Evolutionary conservation across 2,113 vertebrate species (phyloP).

Genomic region (Charina bottae): DNA sequence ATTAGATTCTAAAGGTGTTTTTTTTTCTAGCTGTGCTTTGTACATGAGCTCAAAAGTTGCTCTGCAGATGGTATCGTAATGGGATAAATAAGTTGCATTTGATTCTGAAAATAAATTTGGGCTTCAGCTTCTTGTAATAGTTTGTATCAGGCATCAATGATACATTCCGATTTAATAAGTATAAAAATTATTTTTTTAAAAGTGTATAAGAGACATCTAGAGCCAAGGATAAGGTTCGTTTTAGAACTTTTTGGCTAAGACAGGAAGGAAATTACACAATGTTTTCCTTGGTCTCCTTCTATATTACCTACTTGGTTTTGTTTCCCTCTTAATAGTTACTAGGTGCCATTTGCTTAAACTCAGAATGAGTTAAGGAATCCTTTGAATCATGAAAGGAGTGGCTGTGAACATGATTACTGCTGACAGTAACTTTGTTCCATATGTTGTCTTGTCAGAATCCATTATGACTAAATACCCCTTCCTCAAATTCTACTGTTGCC

Average conservation of each 20-base stretch:
- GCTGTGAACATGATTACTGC: not conserved
- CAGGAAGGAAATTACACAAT: too few species aligned
- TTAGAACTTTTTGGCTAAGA: too few species aligned
- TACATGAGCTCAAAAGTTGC: not conserved
- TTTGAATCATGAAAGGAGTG: not conserved
- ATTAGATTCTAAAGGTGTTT: conserved; percentile 57
- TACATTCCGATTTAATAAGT: too few species aligned
- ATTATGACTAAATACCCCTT: not conserved
- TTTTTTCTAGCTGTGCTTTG: conserved; percentile 58
- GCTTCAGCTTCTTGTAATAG: too few species aligned
- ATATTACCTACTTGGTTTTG: not conserved
- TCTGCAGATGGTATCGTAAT: not conserved
- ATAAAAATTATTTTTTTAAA: too few species aligned
- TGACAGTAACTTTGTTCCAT: not conserved
- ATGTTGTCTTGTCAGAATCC: not conserved
- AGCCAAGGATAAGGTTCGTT: too few species aligned
- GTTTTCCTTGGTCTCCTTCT: not conserved
- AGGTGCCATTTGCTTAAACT: not conserved
- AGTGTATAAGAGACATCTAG: too few species aligned
- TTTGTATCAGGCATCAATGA: too few species aligned
- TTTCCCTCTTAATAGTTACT: not conserved
- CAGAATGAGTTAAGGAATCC: not conserved
- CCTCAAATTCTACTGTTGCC: not conserved
- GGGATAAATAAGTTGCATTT: not conserved
- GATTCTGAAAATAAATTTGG: too few species aligned